Evolutionary conservation across 2,113 vertebrate genomes (phyloP), one percentile per base, ranked within the genome.

Genomic region (Sebastes fasciatus): DNA sequence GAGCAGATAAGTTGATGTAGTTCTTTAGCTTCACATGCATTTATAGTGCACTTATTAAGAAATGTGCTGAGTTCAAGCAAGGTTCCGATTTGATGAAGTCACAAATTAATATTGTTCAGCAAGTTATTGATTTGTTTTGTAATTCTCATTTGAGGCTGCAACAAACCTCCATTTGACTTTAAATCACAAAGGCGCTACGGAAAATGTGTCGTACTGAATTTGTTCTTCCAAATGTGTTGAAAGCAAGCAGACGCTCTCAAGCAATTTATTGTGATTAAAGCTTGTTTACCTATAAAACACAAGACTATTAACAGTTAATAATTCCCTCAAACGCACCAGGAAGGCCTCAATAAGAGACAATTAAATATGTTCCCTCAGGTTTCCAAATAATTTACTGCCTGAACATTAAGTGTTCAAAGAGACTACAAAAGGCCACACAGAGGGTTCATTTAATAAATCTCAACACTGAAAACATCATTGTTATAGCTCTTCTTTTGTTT

Each of bases 241-340:
- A 85, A 80, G 74, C 70, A 79, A 34, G 71, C 66, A 40, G 21
- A 77, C 17, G 49, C 64, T 74, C 57, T 64, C 3, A 17, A 82
- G 82, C 67, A 23, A 43, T 83, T 65, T 67, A 43, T 69, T 83
- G 65, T 83, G 51, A 85, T 86, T 88, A 85, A 84, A 88, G 64
- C 58, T 82, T 70, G 83, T 85, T 83, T 79, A 82, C 71, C 57
- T 78, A 46, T 63, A 68, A 78, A 70, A 82, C 55, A 82, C 45
- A 66, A 75, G 40, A 74, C 79, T 58, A 76, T 86, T 81, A 90
- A 79, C 64, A 45, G 54, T 71, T 79, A 85, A 80, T 83, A 80
- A 80, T 43, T 75, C 45, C 42, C 46, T 71, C 65, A 72, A 82
- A 88, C 19, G 48, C 58, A 68, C 23, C 66, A 69, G 51, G 65